Evolutionary conservation across 2,888 invertebrate species (phyloP), one percentile per base, ranked within the genome.

Genomic region (Ophion slaviceki): DNA sequence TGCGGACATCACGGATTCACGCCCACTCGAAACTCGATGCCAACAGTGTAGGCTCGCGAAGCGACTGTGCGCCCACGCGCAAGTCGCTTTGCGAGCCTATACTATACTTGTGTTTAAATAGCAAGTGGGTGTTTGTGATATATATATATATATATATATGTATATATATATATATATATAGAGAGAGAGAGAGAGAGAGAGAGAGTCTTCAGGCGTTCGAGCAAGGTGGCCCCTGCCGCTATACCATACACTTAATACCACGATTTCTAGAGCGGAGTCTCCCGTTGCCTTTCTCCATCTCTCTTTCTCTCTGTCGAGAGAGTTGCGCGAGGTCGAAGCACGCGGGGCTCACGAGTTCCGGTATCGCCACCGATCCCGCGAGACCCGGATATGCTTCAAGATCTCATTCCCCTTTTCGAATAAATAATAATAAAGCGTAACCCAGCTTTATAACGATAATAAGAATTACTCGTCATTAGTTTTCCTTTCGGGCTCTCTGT

Each of bases 371-470:
- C 82, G 86, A 86, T 67, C 71, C 75, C 72, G 67, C 61, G 77
- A 81, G 84, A 86, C 85, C 85, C 85, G 85, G 85, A 86, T 82
- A 80, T 82, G 76, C 85, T 74, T 24, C 75, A 47, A 82, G 77
- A 67, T 71, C 82, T 67, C 82, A 76, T 62, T 74, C 67, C n/a
- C 32, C 40, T 61, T 66, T 57, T 45, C 79, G 62, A 20, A 75
- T n/a, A 53, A 59, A 71, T 79, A 82, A 71, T 79, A 82, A 85
- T 76, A 66, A 74, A 74, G 62, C 57, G 57, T 62, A 71, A 67
- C 71, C n/a, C 40, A 6, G 40, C 40, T 14, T 45, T 45, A 45
- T 66, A 20, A 79, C 28, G 59, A 71, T 53, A 76, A 61, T 40
- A 40, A 40, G 40, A 40, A 40, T 40, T 40, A 40, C 40, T 40